phyloP scores from a whole-genome alignment of 1,140 invertebrate species.

The Ceratosolen solmsi region DNA sequence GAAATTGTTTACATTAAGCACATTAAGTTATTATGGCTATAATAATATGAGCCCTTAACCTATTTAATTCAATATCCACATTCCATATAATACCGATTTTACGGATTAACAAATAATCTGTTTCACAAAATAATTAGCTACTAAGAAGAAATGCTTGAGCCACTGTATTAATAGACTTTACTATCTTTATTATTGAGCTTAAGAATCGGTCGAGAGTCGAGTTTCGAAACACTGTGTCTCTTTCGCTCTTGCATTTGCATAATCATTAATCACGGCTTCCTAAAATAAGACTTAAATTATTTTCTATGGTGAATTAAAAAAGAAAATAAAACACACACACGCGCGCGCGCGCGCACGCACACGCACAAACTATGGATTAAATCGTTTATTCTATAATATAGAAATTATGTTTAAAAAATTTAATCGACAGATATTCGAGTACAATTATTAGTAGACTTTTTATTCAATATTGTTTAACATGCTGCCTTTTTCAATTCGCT shows the following conservation, averaged over 20 bases:
- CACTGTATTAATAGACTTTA: conserved; percentile 4
- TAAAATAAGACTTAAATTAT: neutral
- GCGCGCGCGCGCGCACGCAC: too few species aligned
- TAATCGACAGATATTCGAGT: too few species aligned
- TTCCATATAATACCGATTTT: neutral
- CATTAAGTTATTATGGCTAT: too few species aligned
- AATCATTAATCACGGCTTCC: neutral
- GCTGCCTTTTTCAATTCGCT: too few species aligned
- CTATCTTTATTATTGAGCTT: conserved; percentile 1
- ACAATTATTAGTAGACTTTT: too few species aligned
- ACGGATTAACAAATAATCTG: neutral
- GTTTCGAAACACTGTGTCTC: neutral
- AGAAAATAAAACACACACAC: too few species aligned
- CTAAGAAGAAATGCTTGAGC: neutral
- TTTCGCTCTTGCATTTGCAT: neutral
- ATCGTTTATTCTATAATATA: too few species aligned
- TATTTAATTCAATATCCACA: neutral
- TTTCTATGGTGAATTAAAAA: neutral
- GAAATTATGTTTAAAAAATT: too few species aligned
- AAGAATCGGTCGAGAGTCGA: conserved; percentile 11
- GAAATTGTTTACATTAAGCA: too few species aligned
- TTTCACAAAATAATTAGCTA: neutral
- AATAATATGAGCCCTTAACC: conserved; percentile 9
- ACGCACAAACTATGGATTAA: too few species aligned
- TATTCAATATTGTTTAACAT: too few species aligned